A percentile compares a stretch with the other conserved stretches of the same genome.
phyloP scores from a whole-genome alignment of 2,113 vertebrate species.

The Lepisosteus osseus region DNA sequence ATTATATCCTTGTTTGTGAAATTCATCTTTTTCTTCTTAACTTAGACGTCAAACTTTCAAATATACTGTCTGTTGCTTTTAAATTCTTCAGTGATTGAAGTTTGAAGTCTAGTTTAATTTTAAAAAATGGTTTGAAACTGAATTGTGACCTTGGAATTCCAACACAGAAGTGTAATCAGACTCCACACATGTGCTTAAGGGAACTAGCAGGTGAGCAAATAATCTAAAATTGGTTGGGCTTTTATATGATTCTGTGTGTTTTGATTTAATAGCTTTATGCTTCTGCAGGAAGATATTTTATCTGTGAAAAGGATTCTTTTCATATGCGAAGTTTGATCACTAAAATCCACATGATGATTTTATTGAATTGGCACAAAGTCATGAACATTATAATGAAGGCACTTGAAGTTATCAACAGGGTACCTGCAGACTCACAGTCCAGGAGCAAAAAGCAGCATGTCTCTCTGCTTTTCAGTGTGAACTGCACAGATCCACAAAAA shows the following conservation, averaged over 20 bases:
- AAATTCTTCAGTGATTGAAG: no score
- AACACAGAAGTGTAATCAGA: slow-evolving; percentile 56
- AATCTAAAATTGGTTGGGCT: slow-evolving; percentile 53
- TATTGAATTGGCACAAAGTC: not conserved
- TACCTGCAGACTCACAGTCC: not conserved
- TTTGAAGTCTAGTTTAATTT: slow-evolving; percentile 18
- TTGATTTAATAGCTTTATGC: slow-evolving; percentile 25
- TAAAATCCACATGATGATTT: slow-evolving; percentile 17
- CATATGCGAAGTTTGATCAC: slow-evolving; percentile 13
- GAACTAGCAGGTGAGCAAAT: slow-evolving; percentile 50
- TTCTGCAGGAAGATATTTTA: slow-evolving; percentile 18
- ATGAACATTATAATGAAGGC: slow-evolving; percentile 7
- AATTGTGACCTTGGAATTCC: slow-evolving; percentile 52
- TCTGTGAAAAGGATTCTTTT: slow-evolving; percentile 8
- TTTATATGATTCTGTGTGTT: slow-evolving; percentile 21
- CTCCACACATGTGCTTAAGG: slow-evolving; percentile 48
- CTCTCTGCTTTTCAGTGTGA: slow-evolving; percentile 28
- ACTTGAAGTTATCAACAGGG: not conserved
- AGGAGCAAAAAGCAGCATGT: slow-evolving; percentile 30
- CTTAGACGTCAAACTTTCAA: no score
- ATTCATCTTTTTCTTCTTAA: no score
- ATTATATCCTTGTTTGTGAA: no score
- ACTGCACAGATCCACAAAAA: not conserved
- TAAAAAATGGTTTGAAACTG: slow-evolving; percentile 36
- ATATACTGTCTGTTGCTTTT: no score